Evolutionary conservation across 2,888 invertebrate genomes (phyloP).

Genomic region (Amphipoea oculea): DNA sequence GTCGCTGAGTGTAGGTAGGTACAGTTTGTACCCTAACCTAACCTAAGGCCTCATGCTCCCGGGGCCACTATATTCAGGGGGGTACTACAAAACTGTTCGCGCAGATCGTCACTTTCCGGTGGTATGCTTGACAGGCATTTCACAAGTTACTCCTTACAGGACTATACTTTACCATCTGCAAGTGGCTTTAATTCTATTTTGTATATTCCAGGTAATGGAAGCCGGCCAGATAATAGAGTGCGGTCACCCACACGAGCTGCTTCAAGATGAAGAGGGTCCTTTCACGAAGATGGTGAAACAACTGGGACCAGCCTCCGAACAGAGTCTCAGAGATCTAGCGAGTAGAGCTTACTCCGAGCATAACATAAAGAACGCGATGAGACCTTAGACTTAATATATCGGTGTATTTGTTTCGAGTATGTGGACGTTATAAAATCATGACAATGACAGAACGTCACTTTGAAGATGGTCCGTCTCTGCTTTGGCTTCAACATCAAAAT

Average conservation of each 20-base stretch:
- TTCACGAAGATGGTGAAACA: constrained; percentile 92
- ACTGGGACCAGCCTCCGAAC: constrained; percentile 89
- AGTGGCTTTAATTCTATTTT: neutral
- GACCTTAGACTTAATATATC: neutral
- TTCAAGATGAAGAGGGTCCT: constrained; percentile 89
- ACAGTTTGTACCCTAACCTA: neutral
- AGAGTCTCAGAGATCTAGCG: constrained; percentile 84
- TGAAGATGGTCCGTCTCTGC: too few species aligned
- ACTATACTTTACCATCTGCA: neutral
- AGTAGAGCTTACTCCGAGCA: constrained; percentile 81
- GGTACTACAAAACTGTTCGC: neutral
- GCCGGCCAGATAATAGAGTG: constrained; percentile 92
- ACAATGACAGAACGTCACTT: neutral
- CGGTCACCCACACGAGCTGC: constrained; percentile 92
- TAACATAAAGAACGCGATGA: constrained; percentile 63
- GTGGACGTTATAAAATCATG: neutral
- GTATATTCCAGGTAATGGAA: constrained; percentile 87
- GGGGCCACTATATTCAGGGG: neutral
- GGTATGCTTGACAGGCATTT: neutral
- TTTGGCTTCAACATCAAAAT: neutral
- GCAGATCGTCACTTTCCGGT: too few species aligned
- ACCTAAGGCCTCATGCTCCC: neutral
- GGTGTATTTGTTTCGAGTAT: neutral
- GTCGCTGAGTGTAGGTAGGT: too few species aligned
- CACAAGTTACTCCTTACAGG: neutral